Conservation (phyloP, 2,888 invertebrate species). For the Drosophila imparisetae region DNA sequence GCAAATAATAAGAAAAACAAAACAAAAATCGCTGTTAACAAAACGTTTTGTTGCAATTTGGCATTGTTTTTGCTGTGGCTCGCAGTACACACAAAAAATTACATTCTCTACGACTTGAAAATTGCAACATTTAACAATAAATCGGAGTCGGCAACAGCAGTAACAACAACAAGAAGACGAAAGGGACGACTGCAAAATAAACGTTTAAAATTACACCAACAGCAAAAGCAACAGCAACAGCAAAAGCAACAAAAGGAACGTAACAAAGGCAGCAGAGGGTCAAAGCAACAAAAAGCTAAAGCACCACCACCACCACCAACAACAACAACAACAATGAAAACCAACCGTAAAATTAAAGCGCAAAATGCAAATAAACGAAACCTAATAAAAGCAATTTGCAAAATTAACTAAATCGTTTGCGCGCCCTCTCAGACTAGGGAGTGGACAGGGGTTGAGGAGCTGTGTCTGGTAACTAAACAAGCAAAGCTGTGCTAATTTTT, state of each 20-base stretch:
- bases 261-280: conserved; percentile 69
- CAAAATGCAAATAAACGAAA: conserved; percentile 82
- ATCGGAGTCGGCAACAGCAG: conserved; percentile 36
- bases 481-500: conserved; percentile 81
- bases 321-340: conserved; percentile 27
- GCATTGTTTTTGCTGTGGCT: conserved; percentile 47
- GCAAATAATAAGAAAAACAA: conserved; percentile 12
- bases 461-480: conserved; percentile 61
- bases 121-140: conserved; percentile 73
- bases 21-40: conserved; percentile 14
- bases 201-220: conserved; percentile 48
- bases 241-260: conserved; percentile 35
- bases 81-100: conserved; percentile 27
- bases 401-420: conserved; percentile 76
- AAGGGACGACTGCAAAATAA: conserved; percentile 34
- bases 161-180: conserved; percentile 18
- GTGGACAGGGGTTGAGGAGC: not conserved
- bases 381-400: conserved; percentile 80
- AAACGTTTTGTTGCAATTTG: conserved; percentile 64
- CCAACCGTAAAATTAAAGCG: conserved; percentile 74
- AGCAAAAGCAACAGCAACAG: conserved; percentile 7
- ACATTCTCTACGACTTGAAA: conserved; percentile 70
- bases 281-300: conserved; percentile 32
- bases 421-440: conserved; percentile 19
- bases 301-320: not conserved